These are phyloP conservation scores for Leuctra nigra DNA, from an alignment of 2,888 invertebrate genomes.

Conservation along the genomic window DNA sequence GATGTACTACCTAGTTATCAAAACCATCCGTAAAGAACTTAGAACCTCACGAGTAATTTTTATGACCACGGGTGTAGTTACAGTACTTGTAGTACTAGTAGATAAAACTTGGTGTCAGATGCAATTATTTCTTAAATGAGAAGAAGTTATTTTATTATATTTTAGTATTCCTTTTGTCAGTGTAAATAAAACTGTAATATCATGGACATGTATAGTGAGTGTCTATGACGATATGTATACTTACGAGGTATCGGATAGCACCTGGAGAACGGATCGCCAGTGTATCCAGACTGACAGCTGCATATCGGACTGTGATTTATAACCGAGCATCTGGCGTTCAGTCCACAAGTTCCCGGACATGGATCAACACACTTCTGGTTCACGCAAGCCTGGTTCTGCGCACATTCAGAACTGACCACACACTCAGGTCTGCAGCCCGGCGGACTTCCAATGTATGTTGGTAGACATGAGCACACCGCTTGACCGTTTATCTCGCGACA, in stretches of 20 bases:
- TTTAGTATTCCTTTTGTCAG: too few relatives aligned
- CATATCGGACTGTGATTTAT: slow-evolving; percentile 66
- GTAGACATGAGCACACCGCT: slow-evolving; percentile 63
- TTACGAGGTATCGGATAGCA: slow-evolving; percentile 44
- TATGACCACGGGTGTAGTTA: too few relatives aligned
- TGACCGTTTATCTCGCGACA: slow-evolving; percentile 65
- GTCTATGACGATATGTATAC: too few relatives aligned
- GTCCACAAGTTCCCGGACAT: slow-evolving; percentile 64
- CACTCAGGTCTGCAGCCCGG: slow-evolving; percentile 69
- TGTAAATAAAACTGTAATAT: too few relatives aligned
- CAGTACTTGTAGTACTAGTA: too few relatives aligned
- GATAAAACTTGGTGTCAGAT: too few relatives aligned
- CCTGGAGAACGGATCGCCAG: slow-evolving; percentile 74
- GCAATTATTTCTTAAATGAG: too few relatives aligned
- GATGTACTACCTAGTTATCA: too few relatives aligned
- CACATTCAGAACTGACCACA: slow-evolving; percentile 63
- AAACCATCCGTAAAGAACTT: too few relatives aligned
- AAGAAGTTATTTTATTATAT: too few relatives aligned
- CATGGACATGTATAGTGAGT: too few relatives aligned
- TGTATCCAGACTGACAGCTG: slow-evolving; percentile 58
- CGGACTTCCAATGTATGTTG: slow-evolving; percentile 56
- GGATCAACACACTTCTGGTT: slow-evolving; percentile 64
- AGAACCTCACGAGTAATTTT: too few relatives aligned
- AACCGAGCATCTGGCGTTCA: slow-evolving; percentile 63
- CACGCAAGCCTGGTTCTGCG: slow-evolving; percentile 56